A percentile compares a stretch with the other conserved stretches of the same genome.
These are phyloP conservation scores for Pocillopora grandis DNA, from an alignment of 92 coral and sea anemone genomes.

Conservation along the genomic window DNA sequence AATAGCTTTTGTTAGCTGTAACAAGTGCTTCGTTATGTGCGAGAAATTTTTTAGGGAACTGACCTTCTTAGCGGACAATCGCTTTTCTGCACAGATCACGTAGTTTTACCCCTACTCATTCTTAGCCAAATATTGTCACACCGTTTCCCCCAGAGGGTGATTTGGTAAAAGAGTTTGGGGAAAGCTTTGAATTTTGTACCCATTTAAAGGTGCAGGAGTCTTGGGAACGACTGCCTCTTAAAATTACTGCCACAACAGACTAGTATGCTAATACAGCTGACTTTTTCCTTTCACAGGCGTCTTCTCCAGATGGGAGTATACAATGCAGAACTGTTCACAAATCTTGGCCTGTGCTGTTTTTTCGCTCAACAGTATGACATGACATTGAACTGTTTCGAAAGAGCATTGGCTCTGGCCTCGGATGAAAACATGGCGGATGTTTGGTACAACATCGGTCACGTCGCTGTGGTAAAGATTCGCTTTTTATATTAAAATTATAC, in stretches of 20 bases:
- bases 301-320: conserved; percentile 99
- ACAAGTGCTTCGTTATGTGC: no score
- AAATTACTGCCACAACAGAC: neutral
- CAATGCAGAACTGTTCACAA: conserved; percentile 95
- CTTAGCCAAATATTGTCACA: no score
- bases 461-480: conserved; percentile 74
- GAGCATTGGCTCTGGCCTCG: conserved; percentile 88
- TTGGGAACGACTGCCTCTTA: neutral
- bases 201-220: neutral
- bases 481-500: neutral
- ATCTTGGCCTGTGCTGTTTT: conserved; percentile 96
- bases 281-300: conserved; percentile 58
- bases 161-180: no score
- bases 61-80: no score
- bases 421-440: conserved; percentile 99
- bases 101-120: no score
- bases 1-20: no score
- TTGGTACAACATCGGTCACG: conserved; percentile 98
- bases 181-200: no score
- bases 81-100: no score
- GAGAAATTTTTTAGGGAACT: no score
- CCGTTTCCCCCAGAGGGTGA: no score
- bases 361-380: conserved; percentile 98
- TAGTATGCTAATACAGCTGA: neutral
- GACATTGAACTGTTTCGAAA: conserved; percentile 94